Conservation (phyloP, 2,113 vertebrate genomes). For the Myrmecophaga tridactyla region DNA sequence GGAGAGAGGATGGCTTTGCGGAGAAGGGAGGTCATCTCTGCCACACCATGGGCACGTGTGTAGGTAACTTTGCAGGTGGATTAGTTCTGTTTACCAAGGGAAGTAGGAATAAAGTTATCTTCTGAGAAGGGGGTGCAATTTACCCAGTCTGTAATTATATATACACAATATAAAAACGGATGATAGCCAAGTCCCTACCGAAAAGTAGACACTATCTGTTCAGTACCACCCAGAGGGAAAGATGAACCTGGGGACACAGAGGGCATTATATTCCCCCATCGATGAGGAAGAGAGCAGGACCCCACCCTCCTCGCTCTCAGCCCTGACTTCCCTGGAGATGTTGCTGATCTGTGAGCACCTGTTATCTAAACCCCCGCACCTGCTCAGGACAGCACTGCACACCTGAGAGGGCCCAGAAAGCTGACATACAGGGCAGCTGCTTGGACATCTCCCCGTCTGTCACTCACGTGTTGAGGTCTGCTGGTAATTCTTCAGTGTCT, state of each 20-base stretch:
- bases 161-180: background rate
- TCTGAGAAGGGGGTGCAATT: background rate
- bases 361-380: background rate
- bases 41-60: too few species aligned
- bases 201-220: background rate
- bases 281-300: background rate
- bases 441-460: background rate
- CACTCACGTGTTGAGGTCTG: background rate
- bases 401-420: background rate
- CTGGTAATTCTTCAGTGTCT: background rate
- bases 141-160: background rate
- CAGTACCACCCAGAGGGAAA: background rate
- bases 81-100: slow-evolving; percentile 17
- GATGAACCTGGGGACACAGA: background rate
- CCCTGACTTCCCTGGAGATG: background rate
- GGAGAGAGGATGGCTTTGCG: background rate
- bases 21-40: too few species aligned
- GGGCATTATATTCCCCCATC: background rate
- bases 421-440: background rate
- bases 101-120: background rate
- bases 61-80: background rate
- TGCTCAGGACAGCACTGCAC: background rate
- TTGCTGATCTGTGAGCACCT: background rate
- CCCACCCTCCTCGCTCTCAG: background rate
- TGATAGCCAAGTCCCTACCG: background rate